A percentile compares a stretch with the other conserved stretches of the same genome.
Evolutionary conservation across 2,888 invertebrate genomes (phyloP).

Genomic region (Rutpela maculata): DNA sequence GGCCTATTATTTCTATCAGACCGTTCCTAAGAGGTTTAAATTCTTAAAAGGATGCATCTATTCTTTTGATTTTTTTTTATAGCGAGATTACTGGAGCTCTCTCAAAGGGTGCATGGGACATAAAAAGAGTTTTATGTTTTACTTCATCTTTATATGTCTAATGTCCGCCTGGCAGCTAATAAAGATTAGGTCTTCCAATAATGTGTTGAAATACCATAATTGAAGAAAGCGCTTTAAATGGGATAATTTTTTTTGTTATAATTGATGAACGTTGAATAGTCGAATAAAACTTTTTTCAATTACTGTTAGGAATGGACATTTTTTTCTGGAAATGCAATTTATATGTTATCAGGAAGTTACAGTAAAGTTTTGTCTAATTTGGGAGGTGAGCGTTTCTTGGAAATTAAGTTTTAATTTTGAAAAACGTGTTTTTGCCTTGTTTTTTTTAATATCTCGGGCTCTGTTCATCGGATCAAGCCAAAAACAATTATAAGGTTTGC

Average conservation of each 20-base stretch:
- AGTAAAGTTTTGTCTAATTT: no score
- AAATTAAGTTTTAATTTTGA: no score
- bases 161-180: slow-evolving; percentile 1
- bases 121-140: slow-evolving; percentile 7
- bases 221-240: neutral
- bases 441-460: no score
- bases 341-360: no score
- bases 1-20: slow-evolving; percentile 41
- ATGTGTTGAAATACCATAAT: neutral
- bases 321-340: no score
- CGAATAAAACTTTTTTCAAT: no score
- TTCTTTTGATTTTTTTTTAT: slow-evolving; percentile 36
- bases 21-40: slow-evolving; percentile 40
- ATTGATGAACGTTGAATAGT: neutral
- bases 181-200: neutral
- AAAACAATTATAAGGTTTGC: no score
- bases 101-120: neutral
- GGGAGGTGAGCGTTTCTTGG: no score
- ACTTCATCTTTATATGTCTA: slow-evolving; percentile 4
- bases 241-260: neutral
- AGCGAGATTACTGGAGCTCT: slow-evolving; percentile 29
- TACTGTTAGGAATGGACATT: no score
- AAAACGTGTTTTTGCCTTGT: no score
- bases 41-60: slow-evolving; percentile 42
- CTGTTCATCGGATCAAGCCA: no score